Percentiles rank a stretch among this genome's conserved stretches.
Conservation (phyloP, 2,113 vertebrate genomes). For the Strigops habroptila region DNA sequence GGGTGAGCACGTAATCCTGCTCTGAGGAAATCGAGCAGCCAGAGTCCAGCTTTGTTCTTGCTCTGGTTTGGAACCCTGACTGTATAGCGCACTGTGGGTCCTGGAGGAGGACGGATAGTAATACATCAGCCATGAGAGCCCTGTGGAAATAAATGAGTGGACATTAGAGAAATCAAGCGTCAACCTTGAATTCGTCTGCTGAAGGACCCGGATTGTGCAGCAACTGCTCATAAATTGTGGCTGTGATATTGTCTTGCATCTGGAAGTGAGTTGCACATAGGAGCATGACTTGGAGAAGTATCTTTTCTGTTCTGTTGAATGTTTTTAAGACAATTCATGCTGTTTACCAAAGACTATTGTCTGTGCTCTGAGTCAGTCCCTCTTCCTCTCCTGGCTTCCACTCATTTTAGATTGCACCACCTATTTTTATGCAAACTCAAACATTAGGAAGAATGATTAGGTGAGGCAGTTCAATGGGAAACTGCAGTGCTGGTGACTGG, state of each 20-base stretch:
- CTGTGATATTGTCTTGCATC: background rate
- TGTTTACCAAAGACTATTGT: conserved; percentile 12
- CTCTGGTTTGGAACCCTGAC: conserved; percentile 32
- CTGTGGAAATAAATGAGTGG: background rate
- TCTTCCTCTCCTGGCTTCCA: conserved; percentile 36
- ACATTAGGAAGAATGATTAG: background rate
- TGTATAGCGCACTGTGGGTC: conserved; percentile 30
- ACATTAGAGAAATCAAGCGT: background rate
- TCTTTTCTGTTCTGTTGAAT: background rate
- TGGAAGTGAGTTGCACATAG: background rate
- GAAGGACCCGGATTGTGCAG: conserved; percentile 31
- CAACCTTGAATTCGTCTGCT: conserved; percentile 4
- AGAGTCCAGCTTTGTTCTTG: conserved; percentile 43
- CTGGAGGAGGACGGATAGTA: background rate
- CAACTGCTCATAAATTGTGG: background rate
- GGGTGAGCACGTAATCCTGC: background rate
- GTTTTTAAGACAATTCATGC: conserved; percentile 23
- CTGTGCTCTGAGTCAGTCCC: background rate
- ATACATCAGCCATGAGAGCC: background rate
- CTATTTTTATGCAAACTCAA: background rate
- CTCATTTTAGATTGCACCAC: background rate
- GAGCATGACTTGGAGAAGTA: conserved; percentile 9
- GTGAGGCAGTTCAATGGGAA: background rate
- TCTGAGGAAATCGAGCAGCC: background rate
- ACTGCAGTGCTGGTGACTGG: background rate